Evolutionary conservation across 2,888 invertebrate genomes (phyloP).

Genomic region (Monoplex corrugatus): DNA sequence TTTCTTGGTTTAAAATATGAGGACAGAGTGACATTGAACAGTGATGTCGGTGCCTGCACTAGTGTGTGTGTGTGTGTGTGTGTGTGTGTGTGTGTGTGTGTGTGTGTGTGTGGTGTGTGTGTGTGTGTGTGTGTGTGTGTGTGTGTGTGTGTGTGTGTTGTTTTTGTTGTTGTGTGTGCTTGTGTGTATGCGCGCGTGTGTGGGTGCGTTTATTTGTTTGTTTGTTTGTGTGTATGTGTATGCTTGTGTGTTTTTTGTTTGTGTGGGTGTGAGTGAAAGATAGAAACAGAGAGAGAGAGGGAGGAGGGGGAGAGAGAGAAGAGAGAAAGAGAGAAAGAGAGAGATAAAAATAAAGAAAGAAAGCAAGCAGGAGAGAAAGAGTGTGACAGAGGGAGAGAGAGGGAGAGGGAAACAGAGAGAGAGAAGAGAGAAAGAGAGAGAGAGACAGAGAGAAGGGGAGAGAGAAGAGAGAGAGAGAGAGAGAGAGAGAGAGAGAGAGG

Average conservation of each 20-base stretch:
- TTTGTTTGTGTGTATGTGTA: not conserved
- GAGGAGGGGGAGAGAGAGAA: not conserved
- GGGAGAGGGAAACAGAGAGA: not conserved
- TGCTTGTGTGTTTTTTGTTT: not conserved
- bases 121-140: not conserved
- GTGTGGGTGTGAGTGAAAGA: not conserved
- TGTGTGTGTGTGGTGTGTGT: not conserved
- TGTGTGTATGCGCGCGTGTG: not conserved
- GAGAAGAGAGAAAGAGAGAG: not conserved
- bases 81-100: too few relatives aligned
- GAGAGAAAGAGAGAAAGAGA: not conserved
- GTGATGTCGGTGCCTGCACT: too few relatives aligned
- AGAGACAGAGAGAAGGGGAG: conserved; percentile 38
- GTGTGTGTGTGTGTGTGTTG: not conserved
- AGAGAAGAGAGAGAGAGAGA: not conserved
- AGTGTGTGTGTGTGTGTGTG: too few relatives aligned
- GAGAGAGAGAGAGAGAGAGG: conserved; percentile 21
- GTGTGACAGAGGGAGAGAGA: not conserved
- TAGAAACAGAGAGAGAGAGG: not conserved
- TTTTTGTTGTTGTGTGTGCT: not conserved
- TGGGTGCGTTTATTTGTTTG: not conserved
- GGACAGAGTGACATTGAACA: too few relatives aligned
- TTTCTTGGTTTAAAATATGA: too few relatives aligned
- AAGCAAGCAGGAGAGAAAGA: not conserved
- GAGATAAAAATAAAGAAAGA: not conserved